Base-by-base conservation (phyloP, 2,797 vertebrate species). In the Falco peregrinus region DNA sequence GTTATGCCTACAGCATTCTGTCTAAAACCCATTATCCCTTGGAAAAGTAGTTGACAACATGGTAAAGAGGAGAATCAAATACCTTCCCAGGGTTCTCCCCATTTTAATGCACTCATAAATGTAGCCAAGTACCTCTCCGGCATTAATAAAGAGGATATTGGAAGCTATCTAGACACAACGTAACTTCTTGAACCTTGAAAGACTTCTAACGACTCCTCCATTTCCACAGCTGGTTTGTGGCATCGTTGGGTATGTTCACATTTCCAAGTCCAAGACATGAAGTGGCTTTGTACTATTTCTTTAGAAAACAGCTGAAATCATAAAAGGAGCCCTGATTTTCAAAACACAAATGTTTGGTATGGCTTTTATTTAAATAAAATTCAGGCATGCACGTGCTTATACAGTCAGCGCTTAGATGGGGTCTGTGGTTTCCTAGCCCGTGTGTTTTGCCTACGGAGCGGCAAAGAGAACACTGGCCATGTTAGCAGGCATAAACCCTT, bases 381-480 rank as follows among this genome's bases (percentile, higher is more conserved):
- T 6, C 75, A 28, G 53, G 12, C 8, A 8, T 11, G 16, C 28
- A 4, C 1, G 3, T 70, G 35, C 17, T 78, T 71, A 14, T 13
- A 8, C 26, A 61, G 56, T 13, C 14, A 6, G 8, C 14, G 4
- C 43, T 77, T 13, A 6, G 59, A 35, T 26, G 35, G 20, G 51
- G n/a, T 26, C 63, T 94, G 48, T 63, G 54, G 29, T 45, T 92
- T 79, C 20, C 29, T 33, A 51, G 41, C 50, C 51, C 45, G 22
- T 19, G 60, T 50, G 28, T 35, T 80, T 77, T 61, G 71, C 51
- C 19, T 45, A 3, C 26, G 59, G 70, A 89, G 33, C 25, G 84
- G 88, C 68, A 50, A 35, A 79, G 60, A 84, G 65, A 77, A 10
- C 3, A 7, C 0, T 0, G 41, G 11, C 53, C 8, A 4, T 11